Evolutionary conservation across 2,888 invertebrate species (phyloP).

Genomic region (Trichogramma dendrolimi): DNA sequence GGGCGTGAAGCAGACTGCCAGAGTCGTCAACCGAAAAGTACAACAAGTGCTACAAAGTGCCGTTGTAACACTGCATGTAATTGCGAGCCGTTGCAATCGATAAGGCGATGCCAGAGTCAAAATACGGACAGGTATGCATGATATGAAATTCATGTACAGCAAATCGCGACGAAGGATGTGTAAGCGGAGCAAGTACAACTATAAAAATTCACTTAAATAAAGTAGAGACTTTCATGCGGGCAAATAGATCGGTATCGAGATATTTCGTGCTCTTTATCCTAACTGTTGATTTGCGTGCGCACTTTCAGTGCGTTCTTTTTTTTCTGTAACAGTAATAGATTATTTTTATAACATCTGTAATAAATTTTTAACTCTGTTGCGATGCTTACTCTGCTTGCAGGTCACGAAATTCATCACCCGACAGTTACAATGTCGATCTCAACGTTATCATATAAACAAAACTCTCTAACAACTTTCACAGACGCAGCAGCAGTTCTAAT

Average conservation of each 20-base stretch:
- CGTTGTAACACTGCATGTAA: too few relatives aligned
- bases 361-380: neutral
- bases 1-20: neutral
- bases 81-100: neutral
- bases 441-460: slow-evolving; percentile 44
- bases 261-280: too few relatives aligned
- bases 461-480: slow-evolving; percentile 7
- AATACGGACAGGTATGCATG: neutral
- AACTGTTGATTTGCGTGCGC: too few relatives aligned
- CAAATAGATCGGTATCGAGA: too few relatives aligned
- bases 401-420: slow-evolving; percentile 47
- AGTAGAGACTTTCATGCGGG: too few relatives aligned
- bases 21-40: neutral
- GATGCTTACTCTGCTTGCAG: slow-evolving; percentile 41
- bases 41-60: neutral
- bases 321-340: neutral
- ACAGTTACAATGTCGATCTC: slow-evolving; percentile 48
- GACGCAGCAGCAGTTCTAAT: neutral
- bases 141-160: too few relatives aligned
- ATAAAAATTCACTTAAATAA: too few relatives aligned
- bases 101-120: neutral
- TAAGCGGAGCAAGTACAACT: too few relatives aligned
- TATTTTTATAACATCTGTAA: slow-evolving; percentile 1
- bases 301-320: too few relatives aligned
- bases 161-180: too few relatives aligned